These are phyloP conservation scores for Numenius arquata DNA, from an alignment of 2,113 vertebrate genomes.

Conservation along the genomic window DNA sequence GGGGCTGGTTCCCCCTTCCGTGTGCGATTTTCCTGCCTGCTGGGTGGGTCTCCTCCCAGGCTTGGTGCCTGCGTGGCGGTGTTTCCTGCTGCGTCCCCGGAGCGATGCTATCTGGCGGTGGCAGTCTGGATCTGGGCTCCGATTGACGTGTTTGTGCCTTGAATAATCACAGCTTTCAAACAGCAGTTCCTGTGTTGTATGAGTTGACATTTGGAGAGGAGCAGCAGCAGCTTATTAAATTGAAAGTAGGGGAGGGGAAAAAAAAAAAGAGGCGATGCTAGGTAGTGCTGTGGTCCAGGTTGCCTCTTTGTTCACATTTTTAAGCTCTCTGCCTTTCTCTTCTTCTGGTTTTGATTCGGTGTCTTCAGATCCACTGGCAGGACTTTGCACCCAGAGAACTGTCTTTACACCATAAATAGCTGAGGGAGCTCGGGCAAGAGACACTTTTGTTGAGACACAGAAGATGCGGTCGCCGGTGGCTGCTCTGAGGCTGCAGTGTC, in stretches of 20 bases:
- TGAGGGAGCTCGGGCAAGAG: not conserved
- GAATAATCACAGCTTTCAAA: conserved; percentile 66
- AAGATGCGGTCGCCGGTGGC: accelerated
- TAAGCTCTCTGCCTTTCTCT: not conserved
- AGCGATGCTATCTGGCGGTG: not conserved
- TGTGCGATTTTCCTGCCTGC: accelerated
- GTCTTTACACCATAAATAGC: not conserved
- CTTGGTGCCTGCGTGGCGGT: accelerated
- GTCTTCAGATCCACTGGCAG: not conserved
- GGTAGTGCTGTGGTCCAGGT: not conserved
- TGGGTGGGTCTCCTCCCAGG: not conserved
- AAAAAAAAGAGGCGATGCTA: accelerated
- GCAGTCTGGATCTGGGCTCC: not conserved
- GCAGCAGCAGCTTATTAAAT: conserved; percentile 34
- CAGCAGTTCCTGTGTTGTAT: conserved; percentile 21
- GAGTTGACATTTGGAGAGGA: conserved; percentile 56
- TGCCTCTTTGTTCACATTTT: not conserved
- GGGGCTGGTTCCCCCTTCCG: accelerated
- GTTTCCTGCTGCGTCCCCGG: not conserved
- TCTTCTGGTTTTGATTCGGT: accelerated
- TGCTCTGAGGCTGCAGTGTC: not conserved
- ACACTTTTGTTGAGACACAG: not conserved
- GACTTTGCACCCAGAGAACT: not conserved
- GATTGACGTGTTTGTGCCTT: conserved; percentile 50
- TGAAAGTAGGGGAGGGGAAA: not conserved